Evolutionary conservation across 2,888 invertebrate genomes (phyloP).

Genomic region (Dichetophora obliterata): DNA sequence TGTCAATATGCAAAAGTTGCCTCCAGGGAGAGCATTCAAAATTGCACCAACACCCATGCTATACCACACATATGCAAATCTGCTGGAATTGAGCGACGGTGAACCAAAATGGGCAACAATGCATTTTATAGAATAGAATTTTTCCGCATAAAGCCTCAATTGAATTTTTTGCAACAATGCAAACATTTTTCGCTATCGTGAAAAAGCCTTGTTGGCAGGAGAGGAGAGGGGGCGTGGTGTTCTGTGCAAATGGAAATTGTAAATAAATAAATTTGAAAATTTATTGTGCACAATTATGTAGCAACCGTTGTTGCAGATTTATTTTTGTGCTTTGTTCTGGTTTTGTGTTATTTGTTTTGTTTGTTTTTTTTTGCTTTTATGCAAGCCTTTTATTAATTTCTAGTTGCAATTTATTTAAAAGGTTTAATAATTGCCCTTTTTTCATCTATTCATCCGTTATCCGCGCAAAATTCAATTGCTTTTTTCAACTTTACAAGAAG

Average conservation of each 20-base stretch:
- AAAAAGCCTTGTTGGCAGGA: too few relatives aligned
- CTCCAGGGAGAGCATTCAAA: background rate
- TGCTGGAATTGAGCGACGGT: background rate
- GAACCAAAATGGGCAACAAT: constrained; percentile 1
- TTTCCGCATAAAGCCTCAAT: background rate
- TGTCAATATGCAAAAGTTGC: background rate
- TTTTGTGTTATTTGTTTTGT: background rate
- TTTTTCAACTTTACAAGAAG: background rate
- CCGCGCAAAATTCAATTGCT: background rate
- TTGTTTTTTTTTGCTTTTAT: background rate
- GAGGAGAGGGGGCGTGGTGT: background rate
- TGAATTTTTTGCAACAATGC: background rate
- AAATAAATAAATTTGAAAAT: background rate
- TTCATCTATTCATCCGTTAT: background rate
- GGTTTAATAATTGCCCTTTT: background rate
- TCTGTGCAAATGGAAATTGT: background rate
- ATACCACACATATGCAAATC: background rate
- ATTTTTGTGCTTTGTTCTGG: background rate
- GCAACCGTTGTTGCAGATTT: background rate
- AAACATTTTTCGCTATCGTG: background rate
- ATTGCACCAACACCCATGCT: background rate
- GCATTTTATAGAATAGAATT: background rate
- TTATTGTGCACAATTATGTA: background rate
- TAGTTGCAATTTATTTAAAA: background rate
- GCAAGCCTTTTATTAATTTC: background rate